Conservation (phyloP, 2,113 vertebrate genomes). For the Myiagra hebetior region DNA sequence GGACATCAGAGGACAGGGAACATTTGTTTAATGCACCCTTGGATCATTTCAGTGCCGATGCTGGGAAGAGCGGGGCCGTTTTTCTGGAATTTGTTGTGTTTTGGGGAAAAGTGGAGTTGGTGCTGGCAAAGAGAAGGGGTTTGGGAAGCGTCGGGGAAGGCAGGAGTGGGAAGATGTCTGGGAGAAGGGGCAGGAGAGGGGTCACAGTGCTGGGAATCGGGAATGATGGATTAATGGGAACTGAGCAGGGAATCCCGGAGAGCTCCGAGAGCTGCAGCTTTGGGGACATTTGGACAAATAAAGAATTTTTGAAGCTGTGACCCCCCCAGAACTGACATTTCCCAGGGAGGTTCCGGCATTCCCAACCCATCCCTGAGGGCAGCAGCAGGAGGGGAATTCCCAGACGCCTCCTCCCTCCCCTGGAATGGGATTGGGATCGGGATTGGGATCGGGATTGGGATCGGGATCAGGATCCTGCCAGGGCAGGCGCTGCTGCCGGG, state of each 20-base stretch:
- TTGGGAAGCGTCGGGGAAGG: background rate
- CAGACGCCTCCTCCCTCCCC: background rate
- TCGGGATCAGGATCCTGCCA: background rate
- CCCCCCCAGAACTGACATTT: background rate
- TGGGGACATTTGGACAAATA: background rate
- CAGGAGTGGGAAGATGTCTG: background rate
- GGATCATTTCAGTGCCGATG: background rate
- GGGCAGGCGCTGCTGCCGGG: background rate
- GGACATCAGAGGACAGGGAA: background rate
- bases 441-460: background rate
- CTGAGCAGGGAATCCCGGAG: background rate
- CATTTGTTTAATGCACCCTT: background rate
- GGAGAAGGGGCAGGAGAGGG: background rate
- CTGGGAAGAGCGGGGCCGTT: background rate
- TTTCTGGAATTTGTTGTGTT: background rate
- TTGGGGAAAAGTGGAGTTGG: background rate
- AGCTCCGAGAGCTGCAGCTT: background rate
- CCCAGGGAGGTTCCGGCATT: background rate
- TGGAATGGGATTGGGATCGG: background rate
- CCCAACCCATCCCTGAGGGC: background rate
- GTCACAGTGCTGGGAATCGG: accelerated
- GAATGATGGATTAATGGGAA: accelerated
- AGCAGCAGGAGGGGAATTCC: slow-evolving; percentile 43
- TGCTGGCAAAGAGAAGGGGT: background rate
- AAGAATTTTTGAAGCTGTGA: background rate